These are phyloP conservation scores for Tyrophagus putrescentiae DNA, from an alignment of 1,140 invertebrate genomes.

Conservation along the genomic window DNA sequence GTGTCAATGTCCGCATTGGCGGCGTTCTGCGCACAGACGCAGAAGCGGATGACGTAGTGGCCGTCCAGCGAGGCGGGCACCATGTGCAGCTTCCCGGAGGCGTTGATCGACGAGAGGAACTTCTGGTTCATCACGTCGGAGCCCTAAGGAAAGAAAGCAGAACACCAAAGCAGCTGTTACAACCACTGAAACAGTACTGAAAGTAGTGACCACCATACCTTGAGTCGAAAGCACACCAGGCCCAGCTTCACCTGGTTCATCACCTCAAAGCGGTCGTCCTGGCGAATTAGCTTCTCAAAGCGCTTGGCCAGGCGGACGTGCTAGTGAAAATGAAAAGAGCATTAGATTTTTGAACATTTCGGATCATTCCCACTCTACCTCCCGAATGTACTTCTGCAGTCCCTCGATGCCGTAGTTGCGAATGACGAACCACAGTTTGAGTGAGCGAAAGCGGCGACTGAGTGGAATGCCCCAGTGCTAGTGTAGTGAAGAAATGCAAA, in stretches of 20 bases:
- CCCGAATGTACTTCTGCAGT: slow-evolving; percentile 44
- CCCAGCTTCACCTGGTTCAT: slow-evolving; percentile 67
- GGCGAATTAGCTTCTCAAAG: slow-evolving; percentile 68
- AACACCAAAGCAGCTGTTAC: neutral
- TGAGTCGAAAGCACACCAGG: slow-evolving; percentile 47
- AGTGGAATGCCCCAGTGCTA: slow-evolving; percentile 92
- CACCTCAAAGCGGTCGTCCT: slow-evolving; percentile 80
- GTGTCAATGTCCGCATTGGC: slow-evolving; percentile 67
- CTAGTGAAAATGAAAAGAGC: slow-evolving; percentile 27
- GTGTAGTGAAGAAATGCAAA: slow-evolving; percentile 30
- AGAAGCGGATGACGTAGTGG: slow-evolving; percentile 81
- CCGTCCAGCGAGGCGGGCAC: slow-evolving; percentile 66
- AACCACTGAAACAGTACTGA: neutral
- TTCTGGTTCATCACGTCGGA: slow-evolving; percentile 83
- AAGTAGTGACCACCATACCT: slow-evolving; percentile 44
- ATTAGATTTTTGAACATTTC: slow-evolving; percentile 5
- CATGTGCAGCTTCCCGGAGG: slow-evolving; percentile 91
- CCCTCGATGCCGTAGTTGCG: slow-evolving; percentile 60
- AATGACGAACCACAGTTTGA: slow-evolving; percentile 89
- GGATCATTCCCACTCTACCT: slow-evolving; percentile 30
- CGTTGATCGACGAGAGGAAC: slow-evolving; percentile 81
- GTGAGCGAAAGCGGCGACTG: slow-evolving; percentile 67
- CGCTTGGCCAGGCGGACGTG: slow-evolving; percentile 83
- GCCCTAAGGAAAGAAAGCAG: slow-evolving; percentile 41
- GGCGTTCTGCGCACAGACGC: slow-evolving; percentile 79